These are phyloP conservation scores for Drosophila robusta DNA, from an alignment of 2,888 invertebrate genomes.

Conservation along the genomic window DNA sequence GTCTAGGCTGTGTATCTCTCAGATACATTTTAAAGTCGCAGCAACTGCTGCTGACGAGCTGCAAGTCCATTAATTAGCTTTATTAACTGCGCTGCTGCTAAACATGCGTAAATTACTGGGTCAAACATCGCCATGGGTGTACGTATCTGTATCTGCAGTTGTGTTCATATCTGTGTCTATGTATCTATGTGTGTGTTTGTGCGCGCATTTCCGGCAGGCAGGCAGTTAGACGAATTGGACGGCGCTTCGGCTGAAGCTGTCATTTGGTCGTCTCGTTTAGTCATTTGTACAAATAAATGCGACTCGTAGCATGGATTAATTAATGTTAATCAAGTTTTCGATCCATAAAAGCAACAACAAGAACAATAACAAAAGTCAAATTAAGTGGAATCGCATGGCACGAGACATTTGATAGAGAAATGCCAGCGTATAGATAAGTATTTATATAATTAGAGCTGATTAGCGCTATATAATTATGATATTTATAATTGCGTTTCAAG, in stretches of 20 bases:
- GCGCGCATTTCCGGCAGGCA: constrained; percentile 59
- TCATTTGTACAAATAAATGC: constrained; percentile 77
- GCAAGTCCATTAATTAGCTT: constrained; percentile 76
- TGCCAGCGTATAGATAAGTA: constrained; percentile 37
- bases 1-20: constrained; percentile 26
- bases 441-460: constrained; percentile 60
- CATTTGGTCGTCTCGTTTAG: constrained; percentile 73
- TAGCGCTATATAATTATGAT: constrained; percentile 51
- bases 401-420: constrained; percentile 54
- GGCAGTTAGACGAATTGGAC: constrained; percentile 25
- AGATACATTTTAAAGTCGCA: constrained; percentile 33
- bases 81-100: constrained; percentile 73
- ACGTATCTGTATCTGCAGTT: constrained; percentile 20
- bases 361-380: constrained; percentile 38
- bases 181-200: constrained; percentile 20
- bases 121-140: constrained; percentile 64
- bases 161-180: constrained; percentile 20
- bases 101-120: constrained; percentile 80
- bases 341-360: constrained; percentile 56
- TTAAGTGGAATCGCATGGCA: constrained; percentile 47
- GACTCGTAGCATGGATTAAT: constrained; percentile 71
- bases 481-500: constrained; percentile 35
- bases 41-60: constrained; percentile 34
- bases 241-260: constrained; percentile 39
- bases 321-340: constrained; percentile 79